A percentile compares a stretch with the other conserved stretches of the same genome.
These are phyloP conservation scores for Hyperopisus bebe DNA, from an alignment of 2,113 vertebrate genomes.

Conservation along the genomic window DNA sequence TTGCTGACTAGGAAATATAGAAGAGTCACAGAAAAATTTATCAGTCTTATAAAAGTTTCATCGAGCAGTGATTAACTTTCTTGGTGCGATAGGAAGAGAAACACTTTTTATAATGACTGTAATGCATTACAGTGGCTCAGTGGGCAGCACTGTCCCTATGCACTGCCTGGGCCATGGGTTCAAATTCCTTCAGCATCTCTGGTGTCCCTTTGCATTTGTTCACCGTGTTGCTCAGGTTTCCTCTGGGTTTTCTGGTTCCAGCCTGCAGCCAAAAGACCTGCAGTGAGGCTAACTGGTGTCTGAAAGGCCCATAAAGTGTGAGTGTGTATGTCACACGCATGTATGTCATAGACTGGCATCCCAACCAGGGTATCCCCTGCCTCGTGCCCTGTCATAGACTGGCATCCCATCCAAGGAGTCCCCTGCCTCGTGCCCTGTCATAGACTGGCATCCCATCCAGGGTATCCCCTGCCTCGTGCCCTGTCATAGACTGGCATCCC, in stretches of 20 bases:
- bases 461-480: neutral
- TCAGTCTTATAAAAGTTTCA: constrained; percentile 2
- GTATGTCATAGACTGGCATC: neutral
- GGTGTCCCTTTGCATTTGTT: neutral
- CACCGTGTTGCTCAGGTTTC: neutral
- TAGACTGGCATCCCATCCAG: too few species aligned
- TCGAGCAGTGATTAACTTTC: neutral
- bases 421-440: too few species aligned
- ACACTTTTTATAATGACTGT: neutral
- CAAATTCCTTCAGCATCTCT: neutral
- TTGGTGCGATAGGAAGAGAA: neutral
- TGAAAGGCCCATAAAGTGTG: neutral
- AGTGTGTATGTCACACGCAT: neutral
- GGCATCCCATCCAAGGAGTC: too few species aligned
- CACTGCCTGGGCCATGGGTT: neutral
- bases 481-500: neutral
- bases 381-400: too few species aligned
- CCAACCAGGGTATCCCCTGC: too few species aligned
- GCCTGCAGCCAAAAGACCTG: neutral
- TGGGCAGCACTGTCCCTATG: neutral
- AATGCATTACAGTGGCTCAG: neutral
- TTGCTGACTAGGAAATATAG: neutral
- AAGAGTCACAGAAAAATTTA: neutral
- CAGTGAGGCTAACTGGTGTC: neutral
- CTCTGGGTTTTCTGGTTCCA: neutral